phyloP scores from a whole-genome alignment of 30 jellyfish, hydroid and myxozoan species.

The Hydra vulgaris region DNA sequence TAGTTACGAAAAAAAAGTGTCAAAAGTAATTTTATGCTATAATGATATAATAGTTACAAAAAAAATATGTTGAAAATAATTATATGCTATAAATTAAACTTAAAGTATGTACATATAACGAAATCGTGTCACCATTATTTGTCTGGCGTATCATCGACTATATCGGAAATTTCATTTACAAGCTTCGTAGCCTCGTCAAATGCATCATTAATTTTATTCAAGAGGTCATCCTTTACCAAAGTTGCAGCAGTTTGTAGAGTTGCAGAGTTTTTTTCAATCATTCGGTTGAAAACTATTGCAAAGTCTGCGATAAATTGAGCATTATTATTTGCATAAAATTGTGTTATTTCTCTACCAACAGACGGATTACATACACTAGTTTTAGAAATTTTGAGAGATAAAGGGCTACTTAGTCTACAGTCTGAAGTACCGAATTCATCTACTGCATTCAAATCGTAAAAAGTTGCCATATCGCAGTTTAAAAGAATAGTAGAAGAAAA shows the following conservation, averaged over 20 bases:
- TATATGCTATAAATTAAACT: no score
- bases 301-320: slow-evolving; percentile 1
- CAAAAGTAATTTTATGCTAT: no score
- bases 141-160: no score
- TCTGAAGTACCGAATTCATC: background rate
- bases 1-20: no score
- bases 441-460: background rate
- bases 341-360: background rate
- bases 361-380: background rate
- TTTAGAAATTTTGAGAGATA: background rate
- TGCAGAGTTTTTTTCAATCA: slow-evolving; percentile 6
- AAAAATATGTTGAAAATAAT: no score
- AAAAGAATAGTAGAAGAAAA: slow-evolving; percentile 4
- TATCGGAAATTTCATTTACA: no score
- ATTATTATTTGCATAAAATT: background rate
- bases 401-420: background rate
- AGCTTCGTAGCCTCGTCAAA: no score
- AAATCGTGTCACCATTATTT: no score
- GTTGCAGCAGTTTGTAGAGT: background rate
- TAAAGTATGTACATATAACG: no score
- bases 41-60: no score
- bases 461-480: slow-evolving; percentile 2
- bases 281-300: background rate
- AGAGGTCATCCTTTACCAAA: no score
- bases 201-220: no score